These are phyloP conservation scores for Butorides virescens DNA, from an alignment of 2,113 vertebrate genomes.

Conservation along the genomic window DNA sequence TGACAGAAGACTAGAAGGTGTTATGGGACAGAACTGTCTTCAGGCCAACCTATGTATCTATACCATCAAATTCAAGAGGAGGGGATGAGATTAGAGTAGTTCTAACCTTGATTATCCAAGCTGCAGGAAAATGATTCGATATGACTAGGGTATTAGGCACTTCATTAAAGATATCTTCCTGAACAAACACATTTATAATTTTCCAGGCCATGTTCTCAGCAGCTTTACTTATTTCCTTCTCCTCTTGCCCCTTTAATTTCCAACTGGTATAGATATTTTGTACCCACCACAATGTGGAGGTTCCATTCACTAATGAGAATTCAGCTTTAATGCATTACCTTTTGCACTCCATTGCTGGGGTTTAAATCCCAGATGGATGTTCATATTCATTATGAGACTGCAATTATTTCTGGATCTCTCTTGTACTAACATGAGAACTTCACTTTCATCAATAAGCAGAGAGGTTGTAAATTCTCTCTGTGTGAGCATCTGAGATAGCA, in stretches of 20 bases:
- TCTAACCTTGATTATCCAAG: background rate
- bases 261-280: background rate
- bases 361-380: conserved; percentile 50
- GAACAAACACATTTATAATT: background rate
- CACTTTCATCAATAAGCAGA: background rate
- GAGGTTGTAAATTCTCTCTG: background rate
- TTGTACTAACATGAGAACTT: background rate
- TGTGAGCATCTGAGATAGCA: background rate
- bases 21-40: background rate
- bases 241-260: background rate
- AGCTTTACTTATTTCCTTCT: background rate
- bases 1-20: background rate
- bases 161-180: background rate
- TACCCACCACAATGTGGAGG: background rate
- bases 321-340: background rate
- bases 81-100: background rate
- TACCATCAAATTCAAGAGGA: background rate
- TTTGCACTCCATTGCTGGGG: background rate
- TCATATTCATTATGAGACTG: conserved; percentile 27
- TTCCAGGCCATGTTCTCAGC: background rate
- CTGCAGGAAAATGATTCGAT: background rate
- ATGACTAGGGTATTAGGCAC: background rate
- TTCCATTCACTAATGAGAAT: conserved; percentile 15
- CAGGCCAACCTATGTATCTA: background rate
- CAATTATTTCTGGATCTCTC: conserved; percentile 35